Evolutionary conservation across 1,140 invertebrate species (phyloP).

Genomic region (Drosophila rhopaloa): DNA sequence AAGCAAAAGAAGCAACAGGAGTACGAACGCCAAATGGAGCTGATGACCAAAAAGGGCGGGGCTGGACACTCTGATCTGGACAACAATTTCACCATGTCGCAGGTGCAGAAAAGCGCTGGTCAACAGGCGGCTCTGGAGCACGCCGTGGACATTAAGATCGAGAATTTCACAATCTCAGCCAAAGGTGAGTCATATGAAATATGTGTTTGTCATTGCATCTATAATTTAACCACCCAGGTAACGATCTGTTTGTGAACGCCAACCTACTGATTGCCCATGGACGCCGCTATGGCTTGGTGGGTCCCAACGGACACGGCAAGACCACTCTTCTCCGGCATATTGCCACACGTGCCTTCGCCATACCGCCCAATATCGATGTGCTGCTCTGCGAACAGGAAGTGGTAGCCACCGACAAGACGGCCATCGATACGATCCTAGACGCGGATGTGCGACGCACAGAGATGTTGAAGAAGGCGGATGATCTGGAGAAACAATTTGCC

Average conservation of each 20-base stretch:
- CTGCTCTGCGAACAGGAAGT: conserved; percentile 99
- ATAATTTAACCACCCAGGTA: conserved; percentile 86
- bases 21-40: conserved; percentile 96
- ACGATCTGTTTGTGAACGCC: conserved; percentile 99
- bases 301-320: conserved; percentile 99
- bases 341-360: conserved; percentile 93
- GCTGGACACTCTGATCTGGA: conserved; percentile 94
- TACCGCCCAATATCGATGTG: conserved; percentile 98
- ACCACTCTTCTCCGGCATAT: conserved; percentile 98
- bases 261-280: conserved; percentile 97
- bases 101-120: conserved; percentile 94
- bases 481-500: conserved; percentile 90
- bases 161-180: conserved; percentile 99
- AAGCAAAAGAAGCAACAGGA: conserved; percentile 97
- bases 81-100: conserved; percentile 98
- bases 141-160: conserved; percentile 99
- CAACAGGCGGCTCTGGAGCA: conserved; percentile 95
- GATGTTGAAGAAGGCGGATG: conserved; percentile 93
- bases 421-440: conserved; percentile 96
- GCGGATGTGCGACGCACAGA: conserved; percentile 95
- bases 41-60: conserved; percentile 94
- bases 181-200: conserved; percentile 90
- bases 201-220: no score
- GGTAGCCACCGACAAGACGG: conserved; percentile 94
- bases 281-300: conserved; percentile 98